phyloP scores from a whole-genome alignment of 2,888 invertebrate species.

The Mythimna impura region DNA sequence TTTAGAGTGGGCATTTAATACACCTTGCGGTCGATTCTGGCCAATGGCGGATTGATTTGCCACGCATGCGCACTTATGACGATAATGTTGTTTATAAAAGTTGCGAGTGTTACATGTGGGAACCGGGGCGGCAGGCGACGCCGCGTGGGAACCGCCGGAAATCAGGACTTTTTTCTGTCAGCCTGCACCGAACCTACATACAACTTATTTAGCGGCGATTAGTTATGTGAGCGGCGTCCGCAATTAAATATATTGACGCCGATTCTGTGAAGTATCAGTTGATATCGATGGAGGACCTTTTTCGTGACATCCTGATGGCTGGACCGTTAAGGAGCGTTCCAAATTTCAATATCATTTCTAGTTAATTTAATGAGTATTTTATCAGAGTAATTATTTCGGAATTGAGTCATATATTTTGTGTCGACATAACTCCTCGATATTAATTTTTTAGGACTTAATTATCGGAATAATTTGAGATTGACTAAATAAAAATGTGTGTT shows the following conservation, averaged over 20 bases:
- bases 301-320: slow-evolving; percentile 56
- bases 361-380: slow-evolving; percentile 52
- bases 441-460: slow-evolving; percentile 11
- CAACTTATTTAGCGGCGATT: slow-evolving; percentile 71
- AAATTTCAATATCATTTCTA: slow-evolving; percentile 54
- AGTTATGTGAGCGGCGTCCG: slow-evolving; percentile 71
- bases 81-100: slow-evolving; percentile 80
- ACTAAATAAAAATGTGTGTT: slow-evolving; percentile 21
- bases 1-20: slow-evolving; percentile 77
- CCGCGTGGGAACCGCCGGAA: slow-evolving; percentile 83
- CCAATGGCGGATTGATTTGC: slow-evolving; percentile 81
- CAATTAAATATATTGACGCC: slow-evolving; percentile 66
- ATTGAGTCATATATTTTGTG: slow-evolving; percentile 47
- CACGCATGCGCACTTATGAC: slow-evolving; percentile 82
- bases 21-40: slow-evolving; percentile 72
- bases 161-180: slow-evolving; percentile 77
- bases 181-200: slow-evolving; percentile 62
- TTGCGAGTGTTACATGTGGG: slow-evolving; percentile 82
- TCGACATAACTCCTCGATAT: slow-evolving; percentile 23
- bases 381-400: slow-evolving; percentile 50
- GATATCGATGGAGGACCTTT: slow-evolving; percentile 52
- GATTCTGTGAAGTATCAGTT: slow-evolving; percentile 59
- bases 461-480: slow-evolving; percentile 26
- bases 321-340: slow-evolving; percentile 56
- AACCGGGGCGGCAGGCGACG: slow-evolving; percentile 83